Conservation (phyloP, 2,797 vertebrate species). For the Sphenopsis melanotis region DNA sequence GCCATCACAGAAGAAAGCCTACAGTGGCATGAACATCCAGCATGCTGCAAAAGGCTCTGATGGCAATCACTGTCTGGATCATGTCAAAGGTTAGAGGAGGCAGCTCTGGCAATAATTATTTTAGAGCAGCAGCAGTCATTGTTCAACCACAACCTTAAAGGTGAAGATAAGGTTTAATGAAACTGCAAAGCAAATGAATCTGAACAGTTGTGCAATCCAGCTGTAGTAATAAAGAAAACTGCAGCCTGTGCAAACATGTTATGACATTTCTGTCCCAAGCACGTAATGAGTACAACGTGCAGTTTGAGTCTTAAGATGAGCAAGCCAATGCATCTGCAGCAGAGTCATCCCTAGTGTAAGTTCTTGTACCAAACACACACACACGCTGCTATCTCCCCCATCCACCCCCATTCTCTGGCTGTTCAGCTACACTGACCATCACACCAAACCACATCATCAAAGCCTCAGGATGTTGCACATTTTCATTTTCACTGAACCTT, state of each 20-base stretch:
- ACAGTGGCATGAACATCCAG: background rate
- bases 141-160: background rate
- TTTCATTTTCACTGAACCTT: background rate
- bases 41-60: background rate
- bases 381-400: fast-evolving
- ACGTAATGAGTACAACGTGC: background rate
- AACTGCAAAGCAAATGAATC: background rate
- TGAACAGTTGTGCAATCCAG: background rate
- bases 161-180: background rate
- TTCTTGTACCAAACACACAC: background rate
- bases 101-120: background rate
- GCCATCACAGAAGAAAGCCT: background rate
- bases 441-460: too few relatives aligned
- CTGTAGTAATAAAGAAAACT: background rate
- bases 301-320: background rate
- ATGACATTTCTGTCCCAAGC: background rate
- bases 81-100: background rate
- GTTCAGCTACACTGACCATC: background rate
- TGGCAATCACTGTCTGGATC: background rate
- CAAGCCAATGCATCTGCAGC: background rate
- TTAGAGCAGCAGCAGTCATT: background rate
- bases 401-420: fast-evolving
- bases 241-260: background rate
- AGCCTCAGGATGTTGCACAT: background rate
- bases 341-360: background rate